Evolutionary conservation across 2,113 vertebrate species (phyloP), one percentile per base, ranked within the genome.

Genomic region (Paracanthobrama guichenoti): DNA sequence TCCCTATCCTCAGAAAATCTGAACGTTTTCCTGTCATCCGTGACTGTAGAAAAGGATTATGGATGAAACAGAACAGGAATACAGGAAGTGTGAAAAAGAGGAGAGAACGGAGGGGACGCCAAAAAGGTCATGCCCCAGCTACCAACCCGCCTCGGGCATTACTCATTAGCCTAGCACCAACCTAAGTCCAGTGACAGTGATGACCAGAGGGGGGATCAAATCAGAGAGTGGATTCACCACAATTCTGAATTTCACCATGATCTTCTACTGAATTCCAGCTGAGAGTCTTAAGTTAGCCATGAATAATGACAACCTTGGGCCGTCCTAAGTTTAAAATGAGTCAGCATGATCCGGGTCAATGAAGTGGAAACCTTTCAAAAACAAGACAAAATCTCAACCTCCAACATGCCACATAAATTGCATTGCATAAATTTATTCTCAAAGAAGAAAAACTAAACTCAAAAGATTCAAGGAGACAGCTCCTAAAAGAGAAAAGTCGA

Each of bases 101-200:
- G 75, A 60, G 28, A 59, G 53, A 59, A 78, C n/a, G 22, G 12
- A 60, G 6, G 31, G 53, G 75, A 13, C 3, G 6, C 12, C 20
- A 59, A 46, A 79, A 44, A 79, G 39, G 77, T 64, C 59, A 66
- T 80, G 59, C 48, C 59, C 59, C 39, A 79, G 59, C 78, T 16
- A 48, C 59, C n/a, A 64, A 18, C 42, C 78, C 1, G 16, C 59
- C 57, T 66, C 42, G 1, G 78, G 78, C 78, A 64, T 64, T 48
- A 80, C 57, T 66, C 78, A 66, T 80, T 80, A 80, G 42, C 39
- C 35, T 64, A 44, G 42, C 39, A 76, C 18, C 7, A 55, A 76
- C 48, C 73, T 35, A 53, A 55, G 28, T 35, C 9, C 73, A 26
- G n/a, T 48, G 42, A 48, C 77, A 79, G 75, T 22, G 77, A 80